Base-by-base conservation (phyloP, 2,113 vertebrate genomes). In the Sporophila hypoxantha region DNA sequence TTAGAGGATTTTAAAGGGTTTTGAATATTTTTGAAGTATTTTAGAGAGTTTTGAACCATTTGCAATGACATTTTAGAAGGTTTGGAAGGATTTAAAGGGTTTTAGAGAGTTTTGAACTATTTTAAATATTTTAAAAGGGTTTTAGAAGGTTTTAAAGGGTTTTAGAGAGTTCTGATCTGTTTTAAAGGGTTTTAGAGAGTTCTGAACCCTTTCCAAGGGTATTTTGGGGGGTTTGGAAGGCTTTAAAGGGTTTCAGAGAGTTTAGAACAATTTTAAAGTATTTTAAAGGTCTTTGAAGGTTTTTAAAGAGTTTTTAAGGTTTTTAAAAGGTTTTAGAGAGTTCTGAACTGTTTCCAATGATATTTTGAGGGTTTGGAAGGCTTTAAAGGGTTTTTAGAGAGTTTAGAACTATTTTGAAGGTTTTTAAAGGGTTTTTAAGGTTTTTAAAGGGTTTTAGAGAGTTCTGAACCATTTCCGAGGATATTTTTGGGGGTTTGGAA, bases 81-180 rank as follows among this genome's bases (percentile, higher is more conserved):
- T 34, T 66, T 34, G 13, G 4, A 34, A 26, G 30, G 26, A 15
- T 50, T 50, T 27, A 10, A 29, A 61, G 12, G 12, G 1, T 17
- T 50, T 50, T 50, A 27, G 26, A 27, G 26, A 20, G 1, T 32
- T 62, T 42, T 5, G 3, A 8, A 27, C 11, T 6, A 3, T 41
- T 62, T 61, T 29, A 5, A 20, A n/a, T n/a, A n/a, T n/a, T n/a
- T n/a, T n/a, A n/a, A n/a, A n/a, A n/a, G n/a, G n/a, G n/a, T n/a
- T n/a, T n/a, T n/a, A n/a, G n/a, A 12, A 8, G 18, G 3, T 29
- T 64, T 52, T 29, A 9, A 14, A 29, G 26, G 16, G 10, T 8
- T 30, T 25, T 25, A 4, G 17, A 25, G 11, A 2, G 3, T 46
- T 46, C 25, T 5, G 16, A 9, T 13, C 2, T 1, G 3, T 5